Conservation (phyloP, 1,140 invertebrate genomes). For the Oppia nitens region DNA sequence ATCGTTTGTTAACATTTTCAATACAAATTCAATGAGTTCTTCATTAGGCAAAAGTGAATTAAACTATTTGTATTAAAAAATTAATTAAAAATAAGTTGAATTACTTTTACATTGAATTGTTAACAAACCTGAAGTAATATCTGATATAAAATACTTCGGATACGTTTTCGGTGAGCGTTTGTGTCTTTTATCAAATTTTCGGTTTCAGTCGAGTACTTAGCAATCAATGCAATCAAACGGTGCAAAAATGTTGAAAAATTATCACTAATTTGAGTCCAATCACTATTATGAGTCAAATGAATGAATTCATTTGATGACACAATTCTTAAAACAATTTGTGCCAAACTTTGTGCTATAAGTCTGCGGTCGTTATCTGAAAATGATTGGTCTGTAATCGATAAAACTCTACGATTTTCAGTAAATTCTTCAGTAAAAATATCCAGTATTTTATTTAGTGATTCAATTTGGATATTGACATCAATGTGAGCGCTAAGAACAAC, state of each 20-base stretch:
- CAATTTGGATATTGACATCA: neutral
- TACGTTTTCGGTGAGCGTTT: conserved; percentile 37
- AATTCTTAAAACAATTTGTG: conserved; percentile 42
- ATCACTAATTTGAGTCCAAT: conserved; percentile 41
- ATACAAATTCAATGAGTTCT: conserved; percentile 46
- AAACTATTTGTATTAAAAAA: too few relatives aligned
- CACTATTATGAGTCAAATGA: conserved; percentile 32
- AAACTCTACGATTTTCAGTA: neutral
- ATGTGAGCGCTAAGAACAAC: conserved; percentile 1
- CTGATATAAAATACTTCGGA: conserved; percentile 37
- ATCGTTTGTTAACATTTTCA: conserved; percentile 49
- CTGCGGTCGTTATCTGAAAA: neutral
- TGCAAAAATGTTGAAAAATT: conserved; percentile 38
- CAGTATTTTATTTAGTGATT: conserved; percentile 4
- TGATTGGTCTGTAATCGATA: neutral
- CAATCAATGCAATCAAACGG: neutral
- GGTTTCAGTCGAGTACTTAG: conserved; percentile 23
- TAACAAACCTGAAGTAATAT: conserved; percentile 35
- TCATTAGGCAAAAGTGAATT: conserved; percentile 55
- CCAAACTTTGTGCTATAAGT: conserved; percentile 39
- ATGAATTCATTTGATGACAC: conserved; percentile 34
- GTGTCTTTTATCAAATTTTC: conserved; percentile 45
- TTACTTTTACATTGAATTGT: conserved; percentile 3
- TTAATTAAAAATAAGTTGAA: conserved; percentile 27
- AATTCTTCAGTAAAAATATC: conserved; percentile 12